Percentiles rank a stretch among this genome's conserved stretches.
Conservation (phyloP, 2,888 invertebrate species). For the Melolontha melolontha region DNA sequence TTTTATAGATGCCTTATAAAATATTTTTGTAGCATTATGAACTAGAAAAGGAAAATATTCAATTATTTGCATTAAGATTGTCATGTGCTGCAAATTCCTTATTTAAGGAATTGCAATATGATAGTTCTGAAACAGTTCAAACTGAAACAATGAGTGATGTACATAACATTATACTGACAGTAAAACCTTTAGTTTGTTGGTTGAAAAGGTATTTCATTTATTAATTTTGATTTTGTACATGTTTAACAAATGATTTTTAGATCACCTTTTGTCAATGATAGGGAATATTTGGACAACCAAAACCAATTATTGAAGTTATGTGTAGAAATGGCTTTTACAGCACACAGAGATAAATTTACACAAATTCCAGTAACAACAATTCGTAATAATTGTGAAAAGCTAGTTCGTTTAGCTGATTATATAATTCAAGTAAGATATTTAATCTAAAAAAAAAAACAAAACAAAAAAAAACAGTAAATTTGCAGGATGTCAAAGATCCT, state of each 20-base stretch:
- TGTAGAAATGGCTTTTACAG: constrained; percentile 88
- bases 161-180: constrained; percentile 83
- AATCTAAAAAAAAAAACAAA: constrained; percentile 4
- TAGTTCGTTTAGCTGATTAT: constrained; percentile 85
- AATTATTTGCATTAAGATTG: constrained; percentile 86
- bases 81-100: constrained; percentile 86
- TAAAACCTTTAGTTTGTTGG: constrained; percentile 92
- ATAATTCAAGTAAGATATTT: constrained; percentile 77
- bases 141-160: constrained; percentile 88
- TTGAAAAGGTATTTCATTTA: constrained; percentile 76
- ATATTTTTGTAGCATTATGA: constrained; percentile 84
- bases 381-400: constrained; percentile 76
- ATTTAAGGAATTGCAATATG: constrained; percentile 75
- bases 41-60: constrained; percentile 90
- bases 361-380: constrained; percentile 86
- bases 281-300: constrained; percentile 78
- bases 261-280: constrained; percentile 73
- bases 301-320: constrained; percentile 81
- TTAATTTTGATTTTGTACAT: constrained; percentile 7
- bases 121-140: constrained; percentile 72
- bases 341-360: constrained; percentile 91
- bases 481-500: constrained; percentile 85
- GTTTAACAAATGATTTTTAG: constrained; percentile 56
- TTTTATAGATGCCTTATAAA: constrained; percentile 47
- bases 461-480: constrained; percentile 29